phyloP scores from a whole-genome alignment of 2,113 vertebrate species.

The Corythornis madagascariensis region DNA sequence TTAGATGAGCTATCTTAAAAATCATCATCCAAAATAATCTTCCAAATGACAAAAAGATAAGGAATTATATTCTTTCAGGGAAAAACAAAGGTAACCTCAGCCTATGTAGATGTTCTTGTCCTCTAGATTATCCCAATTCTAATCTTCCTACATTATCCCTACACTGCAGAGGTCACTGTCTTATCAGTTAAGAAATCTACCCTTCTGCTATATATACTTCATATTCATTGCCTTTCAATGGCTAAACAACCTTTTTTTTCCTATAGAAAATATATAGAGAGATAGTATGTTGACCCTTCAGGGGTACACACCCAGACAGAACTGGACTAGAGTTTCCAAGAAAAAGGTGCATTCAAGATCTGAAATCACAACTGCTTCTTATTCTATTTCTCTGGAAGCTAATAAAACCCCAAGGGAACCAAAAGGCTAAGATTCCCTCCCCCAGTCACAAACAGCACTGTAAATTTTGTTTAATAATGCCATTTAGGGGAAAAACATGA shows the following conservation, averaged over 20 bases:
- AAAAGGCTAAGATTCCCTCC: background rate
- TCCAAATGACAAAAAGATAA: background rate
- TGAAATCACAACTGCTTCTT: background rate
- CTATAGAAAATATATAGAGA: accelerated
- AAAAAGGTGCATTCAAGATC: background rate
- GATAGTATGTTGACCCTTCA: background rate
- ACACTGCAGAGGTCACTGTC: background rate
- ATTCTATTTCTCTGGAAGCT: background rate
- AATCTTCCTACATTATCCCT: background rate
- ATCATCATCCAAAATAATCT: background rate
- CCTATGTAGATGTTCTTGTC: background rate
- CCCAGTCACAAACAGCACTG: background rate
- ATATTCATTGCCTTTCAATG: background rate
- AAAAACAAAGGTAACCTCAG: background rate
- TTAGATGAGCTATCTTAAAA: background rate
- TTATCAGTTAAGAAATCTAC: background rate
- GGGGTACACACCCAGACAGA: background rate
- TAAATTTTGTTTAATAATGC: background rate
- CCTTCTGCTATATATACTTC: background rate
- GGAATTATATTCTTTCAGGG: background rate
- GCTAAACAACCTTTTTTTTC: background rate
- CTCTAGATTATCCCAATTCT: background rate
- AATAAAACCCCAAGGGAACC: background rate
- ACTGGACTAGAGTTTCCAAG: background rate
- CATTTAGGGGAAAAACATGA: conserved; percentile 3